Conservation (phyloP, 92 coral and sea anemone genomes). For the Parazoanthus atlanticus region DNA sequence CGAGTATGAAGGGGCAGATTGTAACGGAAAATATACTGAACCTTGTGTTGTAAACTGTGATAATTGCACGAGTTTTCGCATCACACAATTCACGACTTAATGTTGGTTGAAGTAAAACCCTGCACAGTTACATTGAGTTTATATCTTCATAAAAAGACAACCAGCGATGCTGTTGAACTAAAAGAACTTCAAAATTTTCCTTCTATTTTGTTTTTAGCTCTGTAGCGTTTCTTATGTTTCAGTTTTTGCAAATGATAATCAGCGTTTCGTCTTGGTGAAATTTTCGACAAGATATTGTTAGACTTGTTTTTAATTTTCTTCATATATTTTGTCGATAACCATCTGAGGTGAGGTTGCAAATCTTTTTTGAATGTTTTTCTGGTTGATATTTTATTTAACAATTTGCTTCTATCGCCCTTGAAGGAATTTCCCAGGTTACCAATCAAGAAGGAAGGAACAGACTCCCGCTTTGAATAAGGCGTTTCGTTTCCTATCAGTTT, state of each 20-base stretch:
- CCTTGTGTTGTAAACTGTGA: not conserved
- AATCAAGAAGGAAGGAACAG: constrained; percentile 49
- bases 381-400: not conserved
- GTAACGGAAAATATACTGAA: too few relatives aligned
- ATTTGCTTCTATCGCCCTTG: not conserved
- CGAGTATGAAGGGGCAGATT: too few relatives aligned
- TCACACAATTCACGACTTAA: too few relatives aligned
- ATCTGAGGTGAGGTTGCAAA: not conserved
- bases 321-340: not conserved
- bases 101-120: not conserved
- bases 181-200: not conserved
- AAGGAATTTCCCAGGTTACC: not conserved
- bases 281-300: not conserved
- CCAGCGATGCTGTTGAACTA: not conserved
- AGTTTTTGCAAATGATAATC: not conserved
- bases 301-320: not conserved
- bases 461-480: constrained; percentile 60
- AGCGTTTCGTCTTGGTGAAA: not conserved
- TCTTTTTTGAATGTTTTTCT: not conserved
- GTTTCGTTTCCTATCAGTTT: constrained; percentile 62
- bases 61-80: not conserved
- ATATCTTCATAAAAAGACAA: too few relatives aligned
- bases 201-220: not conserved
- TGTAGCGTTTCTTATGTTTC: not conserved
- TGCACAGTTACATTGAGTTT: not conserved